Evolutionary conservation across 1,140 invertebrate genomes (phyloP), one percentile per base, ranked within the genome.

Genomic region (Cherax quadricarinatus): DNA sequence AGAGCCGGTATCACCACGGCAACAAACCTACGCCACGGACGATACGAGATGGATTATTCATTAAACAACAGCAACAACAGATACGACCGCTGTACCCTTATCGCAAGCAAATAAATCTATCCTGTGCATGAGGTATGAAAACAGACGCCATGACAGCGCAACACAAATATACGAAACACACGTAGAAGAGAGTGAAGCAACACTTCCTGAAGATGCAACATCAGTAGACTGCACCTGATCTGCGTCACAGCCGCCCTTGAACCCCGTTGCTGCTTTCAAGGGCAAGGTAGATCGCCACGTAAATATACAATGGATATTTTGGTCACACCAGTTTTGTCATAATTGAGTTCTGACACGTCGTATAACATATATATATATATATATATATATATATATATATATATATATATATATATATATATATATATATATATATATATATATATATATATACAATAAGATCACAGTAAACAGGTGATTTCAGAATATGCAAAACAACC

Each of bases 381-480:
- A 57, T 84, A 60, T 57, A 84, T 84, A 84, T 84, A 84, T 84
- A 84, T 84, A 84, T 84, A 84, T 84, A 84, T 84, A 84, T 57
- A 62, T 84, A 84, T 84, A 84, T 84, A 84, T 84, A 84, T 84
- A 84, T 84, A 84, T 84, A 84, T 84, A 84, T 84, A 57, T 84
- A 84, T 84, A 84, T 84, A 84, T 84, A 84, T 84, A 84, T 84
- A 84, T 84, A 53, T 84, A 84, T 84, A 57, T 57, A 84, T 84
- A 84, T 84, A 57, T 84, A 84, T 53, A 84, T 84, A 84, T 53
- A 57, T 57, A 57, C 57, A n/a, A n/a, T n/a, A n/a, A n/a, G n/a
- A n/a, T n/a, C n/a, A n/a, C n/a, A n/a, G n/a, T n/a, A n/a, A n/a
- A n/a, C n/a, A n/a, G n/a, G n/a, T n/a, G n/a, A n/a, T n/a, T n/a